phyloP scores from a whole-genome alignment of 2,797 vertebrate genomes.

The Simalia tracyae region DNA sequence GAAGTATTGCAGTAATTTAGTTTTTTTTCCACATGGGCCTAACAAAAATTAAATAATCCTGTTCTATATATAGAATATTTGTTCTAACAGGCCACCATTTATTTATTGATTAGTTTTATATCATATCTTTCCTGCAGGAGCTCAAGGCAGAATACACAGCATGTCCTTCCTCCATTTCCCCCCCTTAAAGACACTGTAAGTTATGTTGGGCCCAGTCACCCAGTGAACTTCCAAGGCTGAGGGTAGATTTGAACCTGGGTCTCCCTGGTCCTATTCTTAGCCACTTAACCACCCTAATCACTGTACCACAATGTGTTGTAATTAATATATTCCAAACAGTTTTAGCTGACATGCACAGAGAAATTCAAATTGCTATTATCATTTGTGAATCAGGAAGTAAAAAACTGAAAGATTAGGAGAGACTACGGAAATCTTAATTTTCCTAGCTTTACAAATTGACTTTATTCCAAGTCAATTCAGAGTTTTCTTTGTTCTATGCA shows the following conservation, averaged over 20 bases:
- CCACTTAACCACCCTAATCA: not conserved
- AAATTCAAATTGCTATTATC: not conserved
- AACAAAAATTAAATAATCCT: slow-evolving; percentile 1
- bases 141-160: not conserved
- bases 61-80: not conserved
- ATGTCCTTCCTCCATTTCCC: not conserved
- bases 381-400: not conserved
- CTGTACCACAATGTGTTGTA: not conserved
- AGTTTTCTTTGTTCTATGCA: not conserved
- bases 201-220: not conserved
- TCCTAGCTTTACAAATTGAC: slow-evolving; percentile 18
- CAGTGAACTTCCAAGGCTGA: not conserved
- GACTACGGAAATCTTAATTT: not conserved
- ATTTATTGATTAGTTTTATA: not conserved
- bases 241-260: not conserved
- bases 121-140: not conserved
- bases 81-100: not conserved
- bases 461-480: slow-evolving; percentile 14
- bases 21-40: not conserved
- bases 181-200: not conserved
- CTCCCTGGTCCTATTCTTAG: not conserved
- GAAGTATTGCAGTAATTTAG: not conserved
- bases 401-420: not conserved
- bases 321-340: not conserved
- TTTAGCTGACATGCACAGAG: not conserved